Base-by-base conservation (phyloP, 2,113 vertebrate genomes). In the Siniperca knerii region DNA sequence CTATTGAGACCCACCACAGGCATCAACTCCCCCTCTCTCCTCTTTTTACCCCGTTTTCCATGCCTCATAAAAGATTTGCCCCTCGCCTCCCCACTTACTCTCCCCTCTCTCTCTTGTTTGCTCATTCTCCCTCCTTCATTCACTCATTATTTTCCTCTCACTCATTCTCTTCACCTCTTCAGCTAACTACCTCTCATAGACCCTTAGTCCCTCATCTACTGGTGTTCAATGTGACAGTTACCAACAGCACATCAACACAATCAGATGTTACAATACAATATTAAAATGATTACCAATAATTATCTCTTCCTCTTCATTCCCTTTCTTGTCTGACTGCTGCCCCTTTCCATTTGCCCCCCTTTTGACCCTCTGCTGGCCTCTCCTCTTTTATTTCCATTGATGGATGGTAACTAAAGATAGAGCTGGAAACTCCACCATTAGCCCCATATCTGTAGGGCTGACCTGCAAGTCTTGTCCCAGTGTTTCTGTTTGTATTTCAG, bases 1-100 rank as follows among this genome's bases (percentile, higher is more conserved):
- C 92, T 89, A 91, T 93, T 93, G 16, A 90, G 61, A 88, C 87
- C 90, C 89, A 88, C 92, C 88, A 20, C 91, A 89, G 91, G 87
- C 75, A 81, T 77, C 58, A 37, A 62, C 77, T 72, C 78, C 84
- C 83, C 83, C 54, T 18, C 69, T 57, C 88, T 18, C 73, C 80
- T 80, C 87, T 44, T 85, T 88, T 85, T 87, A 90, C 85, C 87
- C 83, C 50, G 1, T 79, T 90, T 79, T 89, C 84, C 88, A 86
- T 77, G 81, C 80, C 84, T 82, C 89, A 90, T 89, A 91, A 94
- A 89, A 92, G 91, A 68, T 66, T 65, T 86, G 82, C 73, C 88
- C 84, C 83, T 87, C 80, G 33, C 55, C 87, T 44, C 66, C 65
- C 81, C 73, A 48, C 73, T 81, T 46, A 15, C 74, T 54, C 82